Evolutionary conservation across 2,888 invertebrate species (phyloP).

Genomic region (Neoscelio sp.): DNA sequence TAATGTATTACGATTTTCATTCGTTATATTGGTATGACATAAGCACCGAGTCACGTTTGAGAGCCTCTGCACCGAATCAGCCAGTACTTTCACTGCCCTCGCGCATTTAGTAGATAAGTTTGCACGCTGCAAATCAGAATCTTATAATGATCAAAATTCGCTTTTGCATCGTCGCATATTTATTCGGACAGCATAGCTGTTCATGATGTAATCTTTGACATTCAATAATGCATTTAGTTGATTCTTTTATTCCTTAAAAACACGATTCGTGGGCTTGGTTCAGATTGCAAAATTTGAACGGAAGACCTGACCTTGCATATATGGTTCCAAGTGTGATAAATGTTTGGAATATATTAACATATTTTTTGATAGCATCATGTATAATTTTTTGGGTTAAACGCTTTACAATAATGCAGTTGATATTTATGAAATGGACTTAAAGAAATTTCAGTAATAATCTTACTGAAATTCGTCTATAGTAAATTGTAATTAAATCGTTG

Average conservation of each 20-base stretch:
- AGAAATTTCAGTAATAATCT: too few species aligned
- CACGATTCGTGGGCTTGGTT: not conserved
- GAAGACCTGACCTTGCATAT: constrained; percentile 49
- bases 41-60: constrained; percentile 68
- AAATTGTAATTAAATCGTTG: too few species aligned
- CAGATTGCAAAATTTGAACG: constrained; percentile 17
- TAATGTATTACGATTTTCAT: constrained; percentile 39
- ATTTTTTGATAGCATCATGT: not conserved
- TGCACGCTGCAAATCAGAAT: constrained; percentile 1
- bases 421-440: too few species aligned
- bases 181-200: not conserved
- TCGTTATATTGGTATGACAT: constrained; percentile 70
- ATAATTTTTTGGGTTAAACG: constrained; percentile 19
- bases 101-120: constrained; percentile 67
- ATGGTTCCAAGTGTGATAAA: not conserved
- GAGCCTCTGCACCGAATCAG: constrained; percentile 73
- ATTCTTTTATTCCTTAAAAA: not conserved
- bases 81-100: constrained; percentile 78
- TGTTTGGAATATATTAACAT: constrained; percentile 25
- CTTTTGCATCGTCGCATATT: constrained; percentile 13
- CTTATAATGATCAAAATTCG: constrained; percentile 7
- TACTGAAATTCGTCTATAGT: too few species aligned
- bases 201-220: constrained; percentile 20
- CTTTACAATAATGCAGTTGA: too few species aligned
- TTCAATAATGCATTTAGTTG: constrained; percentile 17